Evolutionary conservation across 2,113 vertebrate species (phyloP).

Genomic region (Lasiurus borealis): DNA sequence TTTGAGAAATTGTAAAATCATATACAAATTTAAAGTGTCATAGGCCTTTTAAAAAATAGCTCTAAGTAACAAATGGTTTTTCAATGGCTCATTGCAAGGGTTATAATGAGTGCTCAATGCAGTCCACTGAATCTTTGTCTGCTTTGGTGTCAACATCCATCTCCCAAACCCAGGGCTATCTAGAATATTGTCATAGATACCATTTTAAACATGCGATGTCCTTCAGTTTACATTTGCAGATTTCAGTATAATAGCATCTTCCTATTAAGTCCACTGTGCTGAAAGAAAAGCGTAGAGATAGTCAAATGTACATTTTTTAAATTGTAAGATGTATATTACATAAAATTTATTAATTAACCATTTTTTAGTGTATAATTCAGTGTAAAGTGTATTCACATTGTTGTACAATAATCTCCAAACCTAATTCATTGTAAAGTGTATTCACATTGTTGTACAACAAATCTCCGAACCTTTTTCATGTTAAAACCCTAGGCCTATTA

Average conservation of each 20-base stretch:
- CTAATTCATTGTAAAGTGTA: not conserved
- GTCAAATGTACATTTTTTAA: constrained; percentile 22
- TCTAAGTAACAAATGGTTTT: constrained; percentile 62
- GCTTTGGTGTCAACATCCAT: constrained; percentile 42
- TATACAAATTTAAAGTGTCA: constrained; percentile 57
- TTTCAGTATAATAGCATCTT: constrained; percentile 96
- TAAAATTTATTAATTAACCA: not conserved
- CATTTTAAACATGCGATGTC: constrained; percentile 97
- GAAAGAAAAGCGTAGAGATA: not conserved
- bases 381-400: not conserved
- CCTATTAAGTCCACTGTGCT: constrained; percentile 97
- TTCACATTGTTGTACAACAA: not conserved
- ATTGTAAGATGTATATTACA: not conserved
- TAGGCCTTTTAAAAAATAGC: constrained; percentile 30
- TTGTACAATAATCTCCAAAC: not conserved
- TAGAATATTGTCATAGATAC: constrained; percentile 84
- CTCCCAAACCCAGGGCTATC: constrained; percentile 31
- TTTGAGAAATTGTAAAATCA: constrained; percentile 58
- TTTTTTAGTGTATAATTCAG: not conserved
- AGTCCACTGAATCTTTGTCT: constrained; percentile 54
- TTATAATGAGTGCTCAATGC: not conserved
- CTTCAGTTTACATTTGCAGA: constrained; percentile 97
- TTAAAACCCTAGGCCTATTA: not conserved
- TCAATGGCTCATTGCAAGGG: constrained; percentile 43
- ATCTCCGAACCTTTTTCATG: not conserved